Percentiles rank a stretch among this genome's conserved stretches.
These are phyloP conservation scores for Rugalucina vietnamica DNA, from an alignment of 2,888 invertebrate genomes.

Conservation along the genomic window DNA sequence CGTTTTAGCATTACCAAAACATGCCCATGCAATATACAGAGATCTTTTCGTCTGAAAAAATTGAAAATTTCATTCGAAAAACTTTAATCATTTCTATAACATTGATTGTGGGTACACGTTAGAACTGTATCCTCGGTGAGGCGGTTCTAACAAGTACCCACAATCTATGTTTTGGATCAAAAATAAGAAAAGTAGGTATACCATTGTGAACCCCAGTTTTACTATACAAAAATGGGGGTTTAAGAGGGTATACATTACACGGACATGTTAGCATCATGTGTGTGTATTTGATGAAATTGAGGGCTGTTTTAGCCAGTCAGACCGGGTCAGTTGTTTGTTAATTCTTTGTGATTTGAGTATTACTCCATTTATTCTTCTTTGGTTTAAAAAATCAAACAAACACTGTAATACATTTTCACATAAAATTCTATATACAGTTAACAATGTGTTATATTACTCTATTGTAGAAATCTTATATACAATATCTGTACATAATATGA, in stretches of 20 bases:
- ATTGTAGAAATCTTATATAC: too few relatives aligned
- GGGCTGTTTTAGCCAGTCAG: background rate
- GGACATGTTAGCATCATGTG: background rate
- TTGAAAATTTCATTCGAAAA: background rate
- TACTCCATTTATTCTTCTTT: too few relatives aligned
- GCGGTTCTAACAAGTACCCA: background rate
- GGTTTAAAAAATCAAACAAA: too few relatives aligned
- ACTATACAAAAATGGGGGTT: background rate
- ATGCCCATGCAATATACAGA: background rate
- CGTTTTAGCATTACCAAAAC: background rate
- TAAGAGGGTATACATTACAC: background rate
- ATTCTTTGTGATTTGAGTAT: too few relatives aligned
- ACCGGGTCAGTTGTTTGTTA: too few relatives aligned
- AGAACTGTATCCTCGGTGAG: background rate
- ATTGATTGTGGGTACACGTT: background rate
- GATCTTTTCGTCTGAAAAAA: background rate
- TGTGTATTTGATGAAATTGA: background rate
- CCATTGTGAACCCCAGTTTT: background rate
- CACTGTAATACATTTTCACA: too few relatives aligned
- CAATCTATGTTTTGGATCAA: too few relatives aligned
- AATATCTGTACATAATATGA: too few relatives aligned
- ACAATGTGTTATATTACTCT: too few relatives aligned
- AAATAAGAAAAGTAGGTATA: background rate
- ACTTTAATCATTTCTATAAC: background rate
- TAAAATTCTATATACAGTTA: too few relatives aligned